Base-by-base conservation (phyloP, 2,888 invertebrate genomes). In the Ommatoiulus sabulosus region DNA sequence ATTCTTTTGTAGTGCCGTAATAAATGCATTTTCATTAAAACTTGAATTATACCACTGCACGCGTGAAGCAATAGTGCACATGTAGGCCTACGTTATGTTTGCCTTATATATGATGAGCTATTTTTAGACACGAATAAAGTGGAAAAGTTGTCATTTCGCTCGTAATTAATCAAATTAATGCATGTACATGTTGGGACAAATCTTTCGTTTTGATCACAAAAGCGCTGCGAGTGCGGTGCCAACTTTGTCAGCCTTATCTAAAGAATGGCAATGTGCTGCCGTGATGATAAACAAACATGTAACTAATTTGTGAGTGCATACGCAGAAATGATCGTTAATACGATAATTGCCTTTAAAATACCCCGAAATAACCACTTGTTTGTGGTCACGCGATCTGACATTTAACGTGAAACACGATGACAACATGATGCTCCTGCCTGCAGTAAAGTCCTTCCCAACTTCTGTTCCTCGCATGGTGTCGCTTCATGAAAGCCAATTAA, bases 261-360 rank as follows among this genome's bases (percentile, higher is more conserved):
- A 7, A 8, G 46, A 46, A 5, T 46, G 46, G 46, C 46, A 46
- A 8, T 46, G 10, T 5, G 46, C 46, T 46, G 46, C 10, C 52
- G 15, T 57, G 52, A 57, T 15, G 15, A 57, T 7, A 57, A 12
- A 57, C 52, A 57, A 57, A 57, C 52, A 57, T 57, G 52, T 57
- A 7, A 7, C 52, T 57, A 57, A 57, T 57, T 57, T 57, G 52
- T 57, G 15, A 57, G 52, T 57, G 52, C 52, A 15, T 57, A 57
- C 15, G 52, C 52, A 15, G 12, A 57, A 57, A 57, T 15, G 52
- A 57, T 57, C 52, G 52, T 57, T 12, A 15, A 57, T 57, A 15
- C 52, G 52, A 57, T 57, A 57, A 57, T 57, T 57, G 52, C 52
- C 52, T 57, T 57, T 57, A 57, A 57, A 57, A 57, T 57, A 15